phyloP scores from a whole-genome alignment of 2,113 vertebrate genomes.

The Cryptomyrus ogoouensis region DNA sequence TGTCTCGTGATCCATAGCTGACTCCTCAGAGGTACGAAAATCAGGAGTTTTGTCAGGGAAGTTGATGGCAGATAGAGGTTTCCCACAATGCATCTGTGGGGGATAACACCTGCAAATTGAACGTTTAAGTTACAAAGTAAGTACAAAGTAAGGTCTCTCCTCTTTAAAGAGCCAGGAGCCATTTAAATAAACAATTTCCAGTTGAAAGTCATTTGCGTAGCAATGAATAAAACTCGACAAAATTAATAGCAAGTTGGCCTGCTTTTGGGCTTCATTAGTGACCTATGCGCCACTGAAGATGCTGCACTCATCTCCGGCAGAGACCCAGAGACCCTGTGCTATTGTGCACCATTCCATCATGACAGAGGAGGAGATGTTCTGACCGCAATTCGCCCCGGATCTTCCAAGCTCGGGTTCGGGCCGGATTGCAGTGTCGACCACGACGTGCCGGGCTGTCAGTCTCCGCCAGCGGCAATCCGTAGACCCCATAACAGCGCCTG shows the following conservation, averaged over 20 bases:
- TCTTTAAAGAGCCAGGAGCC: neutral
- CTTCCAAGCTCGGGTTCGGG: neutral
- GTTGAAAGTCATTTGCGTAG: neutral
- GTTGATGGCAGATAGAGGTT: neutral
- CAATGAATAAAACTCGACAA: neutral
- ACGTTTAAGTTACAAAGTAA: neutral
- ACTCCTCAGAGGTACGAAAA: neutral
- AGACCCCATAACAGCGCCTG: neutral
- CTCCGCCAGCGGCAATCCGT: neutral
- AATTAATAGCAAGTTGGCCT: conserved; percentile 1
- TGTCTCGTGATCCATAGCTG: neutral
- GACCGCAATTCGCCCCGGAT: neutral
- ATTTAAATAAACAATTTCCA: neutral
- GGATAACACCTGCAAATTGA: neutral
- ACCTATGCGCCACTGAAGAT: neutral
- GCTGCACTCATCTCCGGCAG: neutral
- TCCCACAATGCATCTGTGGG: neutral
- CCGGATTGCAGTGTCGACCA: neutral
- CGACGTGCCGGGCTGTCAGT: neutral
- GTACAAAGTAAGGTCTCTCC: neutral
- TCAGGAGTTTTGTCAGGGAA: neutral
- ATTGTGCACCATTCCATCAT: neutral
- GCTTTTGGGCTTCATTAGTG: neutral
- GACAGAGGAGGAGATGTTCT: neutral
- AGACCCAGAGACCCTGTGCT: neutral